Base-by-base conservation (phyloP, 2,113 vertebrate genomes). In the Plecturocebus donacophilus region DNA sequence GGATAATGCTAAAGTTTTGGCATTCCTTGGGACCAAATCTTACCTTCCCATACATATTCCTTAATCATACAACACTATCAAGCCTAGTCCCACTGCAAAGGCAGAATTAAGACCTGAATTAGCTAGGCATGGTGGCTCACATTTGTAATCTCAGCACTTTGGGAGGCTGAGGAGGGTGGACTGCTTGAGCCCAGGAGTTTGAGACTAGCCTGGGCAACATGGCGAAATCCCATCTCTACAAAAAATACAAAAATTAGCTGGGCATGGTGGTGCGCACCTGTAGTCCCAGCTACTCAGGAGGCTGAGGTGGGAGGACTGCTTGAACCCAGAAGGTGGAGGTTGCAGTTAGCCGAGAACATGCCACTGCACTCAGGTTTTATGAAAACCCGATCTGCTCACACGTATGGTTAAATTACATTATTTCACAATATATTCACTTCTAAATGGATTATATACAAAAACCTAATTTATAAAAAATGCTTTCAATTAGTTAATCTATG, bases 391-490 rank as follows among this genome's bases (percentile, higher is more conserved):
- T 86, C 68, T 54, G 54, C 35, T 93, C 54, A 90, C 6, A 71
- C 32, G 52, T 83, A 80, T 35, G 49, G 16, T 47, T 90, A 88
- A 87, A 91, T 92, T 42, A 90, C 52, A 90, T 90, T 76, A 84
- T 70, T 94, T 97, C 40, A 85, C 13, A 68, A 30, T 93, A 87
- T 95, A 75, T 85, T 92, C 85, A 93, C 13, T 93, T 90, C 75
- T 21, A 61, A 95, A 96, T 10, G 30, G 35, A 61, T 87, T 95
- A 90, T 76, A n/a, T 83, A 96, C 30, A 85, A 97, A 95, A 80
- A 68, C 54, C 56, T 82, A 89, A 45, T 89, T 82, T 32, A 81
- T 38, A 38, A 83, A 90, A 87, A 61, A 91, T 58, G 23, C 32
- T 93, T 96, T 87, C 92, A 94, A 76, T 96, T 38, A 92, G 73